phyloP scores from a whole-genome alignment of 2,797 vertebrate species.

The Meriones psammophilus region DNA sequence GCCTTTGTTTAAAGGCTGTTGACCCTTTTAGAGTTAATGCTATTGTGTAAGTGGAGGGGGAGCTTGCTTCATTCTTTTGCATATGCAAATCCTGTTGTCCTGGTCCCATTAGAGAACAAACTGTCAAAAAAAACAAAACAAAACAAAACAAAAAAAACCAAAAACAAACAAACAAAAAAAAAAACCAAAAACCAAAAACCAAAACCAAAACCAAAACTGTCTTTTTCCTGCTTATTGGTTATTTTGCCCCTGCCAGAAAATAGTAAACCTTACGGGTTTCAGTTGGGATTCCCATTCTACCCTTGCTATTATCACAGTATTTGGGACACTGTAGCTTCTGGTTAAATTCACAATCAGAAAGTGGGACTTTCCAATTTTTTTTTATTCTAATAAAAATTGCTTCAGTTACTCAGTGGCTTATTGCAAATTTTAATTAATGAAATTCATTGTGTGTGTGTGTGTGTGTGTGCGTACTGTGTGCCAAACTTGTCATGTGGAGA shows the following conservation, averaged over 20 bases:
- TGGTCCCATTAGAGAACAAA: neutral
- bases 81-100: neutral
- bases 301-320: neutral
- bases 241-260: neutral
- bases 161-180: too few species aligned
- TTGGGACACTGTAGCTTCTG: neutral
- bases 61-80: constrained; percentile 21
- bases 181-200: too few species aligned
- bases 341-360: constrained; percentile 33
- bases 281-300: neutral
- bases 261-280: neutral
- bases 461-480: neutral
- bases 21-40: neutral
- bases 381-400: neutral
- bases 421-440: neutral
- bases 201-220: neutral
- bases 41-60: neutral
- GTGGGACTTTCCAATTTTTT: neutral
- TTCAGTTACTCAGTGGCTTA: neutral
- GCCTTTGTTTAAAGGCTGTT: neutral
- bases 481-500: too few species aligned
- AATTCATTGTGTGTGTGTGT: neutral
- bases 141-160: neutral
- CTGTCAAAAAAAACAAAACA: neutral
- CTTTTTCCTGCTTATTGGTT: neutral